These are phyloP conservation scores for Dreissena rostriformis DNA, from an alignment of 1,140 invertebrate species.

Conservation along the genomic window DNA sequence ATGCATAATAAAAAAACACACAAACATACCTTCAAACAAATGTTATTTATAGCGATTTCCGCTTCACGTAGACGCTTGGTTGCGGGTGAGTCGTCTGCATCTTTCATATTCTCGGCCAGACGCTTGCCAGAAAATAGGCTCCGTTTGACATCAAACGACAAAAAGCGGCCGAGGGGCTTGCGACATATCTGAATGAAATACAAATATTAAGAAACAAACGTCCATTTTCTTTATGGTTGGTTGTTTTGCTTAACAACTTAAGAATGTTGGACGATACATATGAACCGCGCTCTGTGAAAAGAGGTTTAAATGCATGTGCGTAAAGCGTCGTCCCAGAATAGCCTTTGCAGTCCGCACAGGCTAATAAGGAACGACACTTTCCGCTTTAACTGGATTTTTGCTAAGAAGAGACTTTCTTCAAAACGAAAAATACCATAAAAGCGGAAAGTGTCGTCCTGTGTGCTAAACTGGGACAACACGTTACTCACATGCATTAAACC, in stretches of 20 bases:
- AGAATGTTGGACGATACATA: too few relatives aligned
- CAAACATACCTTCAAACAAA: conserved; percentile 29
- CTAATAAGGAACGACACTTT: too few relatives aligned
- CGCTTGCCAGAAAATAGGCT: conserved; percentile 45
- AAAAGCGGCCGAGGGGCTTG: conserved; percentile 40
- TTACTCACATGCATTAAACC: background rate
- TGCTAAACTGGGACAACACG: background rate
- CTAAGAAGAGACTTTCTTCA: background rate
- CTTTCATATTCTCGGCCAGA: background rate
- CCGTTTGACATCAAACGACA: conserved; percentile 53
- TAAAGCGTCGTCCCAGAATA: too few relatives aligned
- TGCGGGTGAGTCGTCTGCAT: conserved; percentile 26
- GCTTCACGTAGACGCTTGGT: conserved; percentile 41
- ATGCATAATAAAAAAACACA: background rate
- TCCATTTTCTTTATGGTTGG: background rate
- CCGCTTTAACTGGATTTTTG: background rate
- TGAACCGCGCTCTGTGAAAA: too few relatives aligned
- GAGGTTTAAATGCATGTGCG: too few relatives aligned
- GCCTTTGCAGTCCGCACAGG: too few relatives aligned
- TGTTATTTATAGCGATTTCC: conserved; percentile 17
- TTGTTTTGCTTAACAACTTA: background rate
- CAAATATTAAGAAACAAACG: background rate
- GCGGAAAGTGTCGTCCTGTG: background rate
- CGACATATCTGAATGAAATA: conserved; percentile 12
- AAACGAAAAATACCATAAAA: background rate